Evolutionary conservation across 2,888 invertebrate genomes (phyloP).

Genomic region (Perdita meconis): DNA sequence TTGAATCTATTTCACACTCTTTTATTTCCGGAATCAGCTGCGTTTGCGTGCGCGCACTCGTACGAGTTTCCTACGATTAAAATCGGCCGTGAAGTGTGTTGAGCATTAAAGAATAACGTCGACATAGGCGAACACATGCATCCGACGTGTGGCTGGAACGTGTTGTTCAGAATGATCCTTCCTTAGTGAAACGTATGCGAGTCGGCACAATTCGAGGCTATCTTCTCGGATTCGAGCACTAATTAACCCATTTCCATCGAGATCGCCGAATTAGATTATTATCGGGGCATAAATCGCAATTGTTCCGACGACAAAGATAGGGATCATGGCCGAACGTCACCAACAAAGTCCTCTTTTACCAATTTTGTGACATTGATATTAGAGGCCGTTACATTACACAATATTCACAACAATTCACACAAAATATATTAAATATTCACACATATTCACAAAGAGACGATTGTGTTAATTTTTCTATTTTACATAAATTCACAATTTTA

Average conservation of each 20-base stretch:
- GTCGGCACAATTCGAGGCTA: conserved; percentile 11
- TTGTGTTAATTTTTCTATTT: no score
- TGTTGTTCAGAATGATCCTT: neutral
- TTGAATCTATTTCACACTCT: no score
- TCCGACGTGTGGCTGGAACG: conserved; percentile 4
- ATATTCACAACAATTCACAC: no score
- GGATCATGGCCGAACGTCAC: conserved; percentile 5
- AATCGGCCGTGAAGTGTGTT: conserved; percentile 48
- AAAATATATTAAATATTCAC: no score
- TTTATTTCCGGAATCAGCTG: no score
- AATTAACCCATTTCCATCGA: conserved; percentile 62
- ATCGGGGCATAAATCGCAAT: conserved; percentile 21
- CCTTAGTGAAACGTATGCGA: conserved; percentile 40
- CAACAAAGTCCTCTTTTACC: conserved; percentile 35
- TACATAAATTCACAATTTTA: no score
- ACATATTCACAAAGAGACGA: no score
- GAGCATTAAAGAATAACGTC: conserved; percentile 26
- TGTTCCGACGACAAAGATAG: conserved; percentile 25
- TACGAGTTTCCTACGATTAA: conserved; percentile 48
- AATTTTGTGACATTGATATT: neutral
- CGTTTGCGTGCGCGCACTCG: neutral
- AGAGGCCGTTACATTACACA: neutral
- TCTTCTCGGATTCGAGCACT: conserved; percentile 12
- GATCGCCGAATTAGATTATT: conserved; percentile 35
- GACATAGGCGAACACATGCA: neutral